Conservation (phyloP, 2,888 invertebrate species). For the Atethmia centrago region DNA sequence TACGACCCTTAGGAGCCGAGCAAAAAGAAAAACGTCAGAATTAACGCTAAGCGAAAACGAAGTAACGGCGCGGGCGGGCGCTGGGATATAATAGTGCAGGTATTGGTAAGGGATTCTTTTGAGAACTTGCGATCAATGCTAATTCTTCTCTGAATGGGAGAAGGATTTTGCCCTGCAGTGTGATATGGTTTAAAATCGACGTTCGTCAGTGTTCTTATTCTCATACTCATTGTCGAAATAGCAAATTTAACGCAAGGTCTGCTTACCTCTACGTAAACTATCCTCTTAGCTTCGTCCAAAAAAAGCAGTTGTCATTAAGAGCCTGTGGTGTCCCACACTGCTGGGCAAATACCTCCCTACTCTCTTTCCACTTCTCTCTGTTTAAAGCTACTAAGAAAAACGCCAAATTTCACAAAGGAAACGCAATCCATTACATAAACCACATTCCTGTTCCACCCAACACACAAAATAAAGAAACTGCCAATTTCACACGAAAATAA, state of each 20-base stretch:
- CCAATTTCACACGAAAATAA: conserved; percentile 54
- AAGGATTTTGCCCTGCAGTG: no score
- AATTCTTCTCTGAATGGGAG: neutral
- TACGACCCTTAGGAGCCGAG: no score
- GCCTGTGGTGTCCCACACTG: no score
- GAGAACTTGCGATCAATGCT: neutral
- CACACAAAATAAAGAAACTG: conserved; percentile 49
- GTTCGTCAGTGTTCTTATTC: neutral
- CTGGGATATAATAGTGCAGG: no score
- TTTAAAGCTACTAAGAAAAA: neutral
- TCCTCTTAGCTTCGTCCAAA: neutral
- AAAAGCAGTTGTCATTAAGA: neutral
- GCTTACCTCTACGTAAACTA: neutral
- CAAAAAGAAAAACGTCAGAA: no score
- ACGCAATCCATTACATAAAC: conserved; percentile 13
- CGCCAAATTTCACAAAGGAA: neutral
- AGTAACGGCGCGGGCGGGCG: no score
- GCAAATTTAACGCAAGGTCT: neutral
- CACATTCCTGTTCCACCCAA: conserved; percentile 29
- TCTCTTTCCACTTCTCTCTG: neutral
- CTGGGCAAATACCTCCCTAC: neutral
- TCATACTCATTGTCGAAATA: neutral
- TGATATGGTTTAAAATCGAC: neutral
- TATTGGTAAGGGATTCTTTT: no score
- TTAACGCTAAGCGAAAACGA: no score